A percentile compares a stretch with the other conserved stretches of the same genome.
phyloP scores from a whole-genome alignment of 2,797 vertebrate species.

The Labeo calbasu region DNA sequence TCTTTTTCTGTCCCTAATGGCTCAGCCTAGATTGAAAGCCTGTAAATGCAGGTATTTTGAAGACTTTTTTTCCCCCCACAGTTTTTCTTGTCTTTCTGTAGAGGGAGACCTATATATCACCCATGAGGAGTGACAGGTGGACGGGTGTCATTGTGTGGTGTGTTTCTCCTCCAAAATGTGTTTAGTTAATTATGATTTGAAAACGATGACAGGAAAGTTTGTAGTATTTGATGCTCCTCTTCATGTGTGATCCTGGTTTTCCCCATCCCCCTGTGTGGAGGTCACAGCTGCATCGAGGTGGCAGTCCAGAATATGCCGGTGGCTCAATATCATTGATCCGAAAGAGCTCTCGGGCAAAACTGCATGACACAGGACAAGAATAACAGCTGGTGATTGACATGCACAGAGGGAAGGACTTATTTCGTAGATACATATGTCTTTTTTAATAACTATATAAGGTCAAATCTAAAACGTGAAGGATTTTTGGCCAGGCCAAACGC shows the following conservation, averaged over 20 bases:
- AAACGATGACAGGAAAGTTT: not conserved
- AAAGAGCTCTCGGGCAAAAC: slow-evolving; percentile 66
- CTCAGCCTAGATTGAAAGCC: slow-evolving; percentile 62
- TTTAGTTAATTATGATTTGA: slow-evolving; percentile 13
- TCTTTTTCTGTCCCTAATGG: slow-evolving; percentile 52
- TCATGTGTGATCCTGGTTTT: slow-evolving; percentile 23
- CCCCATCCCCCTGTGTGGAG: slow-evolving; percentile 54
- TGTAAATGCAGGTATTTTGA: slow-evolving; percentile 56
- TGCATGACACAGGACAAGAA: slow-evolving; percentile 66
- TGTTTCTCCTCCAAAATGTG: slow-evolving; percentile 14
- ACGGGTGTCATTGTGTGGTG: not conserved
- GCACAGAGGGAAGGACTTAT: slow-evolving; percentile 56
- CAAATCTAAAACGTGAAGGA: slow-evolving; percentile 11
- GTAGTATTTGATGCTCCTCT: not conserved
- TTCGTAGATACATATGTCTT: slow-evolving; percentile 20
- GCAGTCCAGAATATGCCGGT: slow-evolving; percentile 61
- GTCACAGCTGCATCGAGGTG: slow-evolving; percentile 74
- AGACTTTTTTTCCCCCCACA: not conserved
- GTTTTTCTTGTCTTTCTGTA: slow-evolving; percentile 42
- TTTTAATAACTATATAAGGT: slow-evolving; percentile 1
- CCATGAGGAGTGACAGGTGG: slow-evolving; percentile 19
- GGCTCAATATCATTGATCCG: slow-evolving; percentile 67
- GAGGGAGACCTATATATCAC: slow-evolving; percentile 60
- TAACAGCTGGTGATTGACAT: slow-evolving; percentile 71
- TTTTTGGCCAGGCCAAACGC: not conserved